These are phyloP conservation scores for Oreochromis niloticus DNA, from an alignment of 2,113 vertebrate species.

Conservation along the genomic window DNA sequence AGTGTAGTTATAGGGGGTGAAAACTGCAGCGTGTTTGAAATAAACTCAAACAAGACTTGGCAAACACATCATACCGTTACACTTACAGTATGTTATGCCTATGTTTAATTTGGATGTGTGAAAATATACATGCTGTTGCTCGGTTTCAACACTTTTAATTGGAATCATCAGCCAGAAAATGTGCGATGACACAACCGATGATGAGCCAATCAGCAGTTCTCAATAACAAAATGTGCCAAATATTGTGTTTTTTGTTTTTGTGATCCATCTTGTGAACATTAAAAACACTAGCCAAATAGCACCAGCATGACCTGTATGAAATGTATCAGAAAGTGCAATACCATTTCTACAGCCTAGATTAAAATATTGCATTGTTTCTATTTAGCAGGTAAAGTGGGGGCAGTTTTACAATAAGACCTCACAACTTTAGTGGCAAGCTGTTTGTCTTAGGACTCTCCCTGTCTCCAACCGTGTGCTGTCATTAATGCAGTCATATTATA, in stretches of 20 bases:
- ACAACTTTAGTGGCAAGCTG: neutral
- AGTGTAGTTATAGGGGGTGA: neutral
- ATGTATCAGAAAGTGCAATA: neutral
- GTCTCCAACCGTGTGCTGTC: neutral
- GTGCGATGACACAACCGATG: neutral
- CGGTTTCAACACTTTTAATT: neutral
- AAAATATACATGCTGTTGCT: neutral
- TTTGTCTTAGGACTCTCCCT: neutral
- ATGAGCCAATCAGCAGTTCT: neutral
- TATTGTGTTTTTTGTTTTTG: neutral
- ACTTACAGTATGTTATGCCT: neutral
- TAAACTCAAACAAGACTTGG: neutral
- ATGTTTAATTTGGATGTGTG: neutral
- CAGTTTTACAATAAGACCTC: neutral
- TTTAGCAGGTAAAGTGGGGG: neutral
- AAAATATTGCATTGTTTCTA: neutral
- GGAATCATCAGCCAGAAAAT: neutral
- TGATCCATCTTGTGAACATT: neutral
- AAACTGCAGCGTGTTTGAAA: neutral
- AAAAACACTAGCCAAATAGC: neutral
- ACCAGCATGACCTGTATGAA: neutral
- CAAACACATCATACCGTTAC: rapidly evolving
- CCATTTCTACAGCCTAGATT: neutral
- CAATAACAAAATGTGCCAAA: neutral
- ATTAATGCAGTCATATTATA: neutral